Conservation (phyloP, 1,140 invertebrate species). For the Archivesica marissinica region DNA sequence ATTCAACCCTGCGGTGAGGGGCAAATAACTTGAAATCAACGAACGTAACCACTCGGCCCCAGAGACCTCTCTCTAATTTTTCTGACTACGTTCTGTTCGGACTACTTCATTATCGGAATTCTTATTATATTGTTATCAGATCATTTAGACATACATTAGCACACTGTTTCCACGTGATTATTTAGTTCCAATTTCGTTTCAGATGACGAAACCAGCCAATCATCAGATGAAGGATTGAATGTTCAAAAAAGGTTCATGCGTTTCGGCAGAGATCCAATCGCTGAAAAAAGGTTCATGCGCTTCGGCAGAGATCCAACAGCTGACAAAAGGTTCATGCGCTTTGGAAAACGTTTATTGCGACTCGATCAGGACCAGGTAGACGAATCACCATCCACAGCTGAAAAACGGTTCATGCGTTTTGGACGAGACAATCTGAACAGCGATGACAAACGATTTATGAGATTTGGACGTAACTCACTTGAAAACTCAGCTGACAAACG, state of each 20-base stretch:
- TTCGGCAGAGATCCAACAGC: conserved; percentile 71
- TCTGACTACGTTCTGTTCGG: too few relatives aligned
- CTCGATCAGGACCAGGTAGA: conserved; percentile 68
- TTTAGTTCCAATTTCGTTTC: too few relatives aligned
- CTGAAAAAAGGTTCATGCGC: conserved; percentile 77
- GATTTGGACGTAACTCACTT: conserved; percentile 64
- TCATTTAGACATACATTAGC: too few relatives aligned
- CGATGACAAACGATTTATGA: conserved; percentile 73
- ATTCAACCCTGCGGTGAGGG: too few relatives aligned
- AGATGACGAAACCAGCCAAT: too few relatives aligned
- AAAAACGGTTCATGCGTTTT: conserved; percentile 79
- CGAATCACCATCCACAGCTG: conserved; percentile 55
- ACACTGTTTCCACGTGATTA: too few relatives aligned
- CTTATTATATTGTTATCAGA: too few relatives aligned
- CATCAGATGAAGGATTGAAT: conserved; percentile 59
- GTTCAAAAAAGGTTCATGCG: conserved; percentile 77
- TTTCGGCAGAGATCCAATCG: conserved; percentile 72
- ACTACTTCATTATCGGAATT: too few relatives aligned
- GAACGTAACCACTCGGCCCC: too few relatives aligned
- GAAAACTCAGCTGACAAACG: conserved; percentile 68
- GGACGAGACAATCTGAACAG: conserved; percentile 67
- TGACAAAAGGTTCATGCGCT: conserved; percentile 76
- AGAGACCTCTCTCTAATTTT: too few relatives aligned
- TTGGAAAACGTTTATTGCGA: conserved; percentile 76
- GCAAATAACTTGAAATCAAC: too few relatives aligned